Conservation (phyloP, 2,888 invertebrate genomes). For the Emmelina monodactyla region DNA sequence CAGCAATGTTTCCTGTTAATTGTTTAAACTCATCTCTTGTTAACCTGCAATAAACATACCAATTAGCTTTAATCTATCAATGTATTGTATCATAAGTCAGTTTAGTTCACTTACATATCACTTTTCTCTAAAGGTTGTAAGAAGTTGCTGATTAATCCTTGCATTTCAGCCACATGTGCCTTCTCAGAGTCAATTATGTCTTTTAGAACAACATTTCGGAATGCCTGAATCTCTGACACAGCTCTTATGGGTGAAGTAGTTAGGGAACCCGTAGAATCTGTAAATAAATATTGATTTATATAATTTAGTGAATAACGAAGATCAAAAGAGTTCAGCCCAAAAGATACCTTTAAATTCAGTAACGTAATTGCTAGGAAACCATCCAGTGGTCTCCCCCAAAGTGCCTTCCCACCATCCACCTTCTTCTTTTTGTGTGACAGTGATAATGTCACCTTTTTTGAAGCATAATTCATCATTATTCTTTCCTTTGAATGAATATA, state of each 20-base stretch:
- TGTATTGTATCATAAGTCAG: not conserved
- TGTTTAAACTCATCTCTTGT: constrained; percentile 86
- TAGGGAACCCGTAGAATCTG: constrained; percentile 64
- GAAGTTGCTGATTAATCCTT: constrained; percentile 84
- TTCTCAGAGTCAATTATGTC: constrained; percentile 93
- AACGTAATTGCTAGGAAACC: constrained; percentile 99
- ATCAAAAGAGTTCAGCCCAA: too few species aligned
- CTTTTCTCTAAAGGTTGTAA: constrained; percentile 86
- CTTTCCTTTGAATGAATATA: constrained; percentile 92
- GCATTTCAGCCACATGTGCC: constrained; percentile 89
- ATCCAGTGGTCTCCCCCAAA: constrained; percentile 91
- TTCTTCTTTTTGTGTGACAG: constrained; percentile 93
- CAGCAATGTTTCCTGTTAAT: constrained; percentile 87
- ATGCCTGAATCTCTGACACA: constrained; percentile 77
- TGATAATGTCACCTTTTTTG: constrained; percentile 94
- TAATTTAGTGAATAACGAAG: not conserved
- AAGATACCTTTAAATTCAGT: constrained; percentile 83
- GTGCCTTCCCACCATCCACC: constrained; percentile 99
- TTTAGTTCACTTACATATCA: constrained; percentile 75
- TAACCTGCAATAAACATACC: constrained; percentile 66
- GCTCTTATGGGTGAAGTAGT: constrained; percentile 71
- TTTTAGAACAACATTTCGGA: constrained; percentile 84
- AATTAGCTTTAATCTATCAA: too few species aligned
- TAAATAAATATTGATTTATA: constrained; percentile 6
- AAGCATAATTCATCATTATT: constrained; percentile 98